These are phyloP conservation scores for Drosophila mojavensis DNA, from an alignment of 1,140 invertebrate species.

Conservation along the genomic window DNA sequence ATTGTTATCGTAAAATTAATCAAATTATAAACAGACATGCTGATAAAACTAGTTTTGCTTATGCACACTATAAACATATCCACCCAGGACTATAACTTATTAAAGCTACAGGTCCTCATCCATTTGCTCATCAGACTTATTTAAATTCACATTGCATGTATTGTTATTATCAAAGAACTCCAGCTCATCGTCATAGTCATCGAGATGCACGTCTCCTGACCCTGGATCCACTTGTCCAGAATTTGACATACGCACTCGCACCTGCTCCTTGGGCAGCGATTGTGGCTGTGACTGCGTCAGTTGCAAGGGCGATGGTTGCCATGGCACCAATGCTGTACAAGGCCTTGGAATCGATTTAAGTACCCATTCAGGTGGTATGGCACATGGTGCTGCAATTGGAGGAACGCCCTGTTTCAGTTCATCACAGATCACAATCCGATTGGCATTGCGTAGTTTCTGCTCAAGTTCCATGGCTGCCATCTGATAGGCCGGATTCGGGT, in stretches of 20 bases:
- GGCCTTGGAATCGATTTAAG: slow-evolving; percentile 86
- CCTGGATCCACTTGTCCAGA: not conserved
- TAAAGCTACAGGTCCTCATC: slow-evolving; percentile 75
- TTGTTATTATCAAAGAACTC: slow-evolving; percentile 79
- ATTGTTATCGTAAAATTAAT: slow-evolving; percentile 29
- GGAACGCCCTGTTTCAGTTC: slow-evolving; percentile 87
- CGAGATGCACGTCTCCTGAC: slow-evolving; percentile 45
- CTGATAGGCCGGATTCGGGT: slow-evolving; percentile 73
- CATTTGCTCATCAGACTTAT: slow-evolving; percentile 81
- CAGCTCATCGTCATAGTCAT: slow-evolving; percentile 75
- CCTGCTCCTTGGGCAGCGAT: slow-evolving; percentile 29
- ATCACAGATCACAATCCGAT: slow-evolving; percentile 88
- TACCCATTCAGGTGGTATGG: slow-evolving; percentile 70
- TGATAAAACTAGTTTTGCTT: slow-evolving; percentile 25
- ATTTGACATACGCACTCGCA: not conserved
- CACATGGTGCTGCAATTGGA: slow-evolving; percentile 76
- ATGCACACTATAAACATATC: slow-evolving; percentile 17
- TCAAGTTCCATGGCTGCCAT: slow-evolving; percentile 83
- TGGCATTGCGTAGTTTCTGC: slow-evolving; percentile 85
- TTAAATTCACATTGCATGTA: slow-evolving; percentile 79
- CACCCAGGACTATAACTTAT: slow-evolving; percentile 8
- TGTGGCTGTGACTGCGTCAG: slow-evolving; percentile 78
- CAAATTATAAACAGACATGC: slow-evolving; percentile 37
- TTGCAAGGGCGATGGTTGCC: slow-evolving; percentile 88
- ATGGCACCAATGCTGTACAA: slow-evolving; percentile 90